Conservation (phyloP, 2,113 vertebrate genomes). For the Muntiacus muntjak region DNA sequence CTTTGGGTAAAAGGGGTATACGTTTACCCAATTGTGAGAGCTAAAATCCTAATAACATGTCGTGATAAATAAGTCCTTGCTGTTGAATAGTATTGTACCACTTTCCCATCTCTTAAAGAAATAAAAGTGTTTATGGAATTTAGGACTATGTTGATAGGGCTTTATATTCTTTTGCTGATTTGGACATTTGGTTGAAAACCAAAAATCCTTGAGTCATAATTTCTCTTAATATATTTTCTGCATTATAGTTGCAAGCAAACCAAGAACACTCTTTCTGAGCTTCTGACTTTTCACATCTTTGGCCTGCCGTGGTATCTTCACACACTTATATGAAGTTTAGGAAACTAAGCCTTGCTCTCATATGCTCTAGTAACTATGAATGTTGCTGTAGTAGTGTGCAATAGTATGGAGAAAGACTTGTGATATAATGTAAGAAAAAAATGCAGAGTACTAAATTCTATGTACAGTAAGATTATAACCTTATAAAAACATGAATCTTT, state of each 20-base stretch:
- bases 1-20: background rate
- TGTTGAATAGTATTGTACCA: background rate
- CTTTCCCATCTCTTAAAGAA: slow-evolving; percentile 1
- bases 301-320: slow-evolving; percentile 24
- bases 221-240: slow-evolving; percentile 14
- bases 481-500: background rate
- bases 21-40: background rate
- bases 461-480: background rate
- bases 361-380: background rate
- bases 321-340: background rate
- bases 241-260: background rate
- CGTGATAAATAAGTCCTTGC: background rate
- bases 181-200: background rate
- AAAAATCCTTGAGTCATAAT: slow-evolving; percentile 29
- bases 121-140: background rate
- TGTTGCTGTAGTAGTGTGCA: background rate
- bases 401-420: background rate
- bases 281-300: background rate
- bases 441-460: background rate
- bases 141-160: background rate
- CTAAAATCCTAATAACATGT: background rate
- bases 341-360: background rate
- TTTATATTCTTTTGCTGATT: background rate
- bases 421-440: background rate
- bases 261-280: background rate